Conservation (phyloP, 2,797 vertebrate species). For the Odontamblyopus rebecca region DNA sequence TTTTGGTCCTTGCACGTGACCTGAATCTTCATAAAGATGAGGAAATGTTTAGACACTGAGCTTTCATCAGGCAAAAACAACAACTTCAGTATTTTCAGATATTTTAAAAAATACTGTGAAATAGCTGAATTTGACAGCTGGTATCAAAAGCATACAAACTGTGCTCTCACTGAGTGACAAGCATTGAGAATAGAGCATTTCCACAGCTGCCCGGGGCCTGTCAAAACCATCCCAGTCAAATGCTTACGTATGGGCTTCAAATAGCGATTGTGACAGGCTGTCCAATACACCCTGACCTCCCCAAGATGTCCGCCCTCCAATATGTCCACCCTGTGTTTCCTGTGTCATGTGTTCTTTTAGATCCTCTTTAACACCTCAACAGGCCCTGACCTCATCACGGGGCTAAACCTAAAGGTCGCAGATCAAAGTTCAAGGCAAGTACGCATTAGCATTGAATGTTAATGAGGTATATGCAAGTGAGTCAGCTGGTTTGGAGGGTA, state of each 20-base stretch:
- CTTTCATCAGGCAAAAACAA: too few species aligned
- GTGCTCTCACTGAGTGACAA: neutral
- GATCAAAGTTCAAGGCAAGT: conserved; percentile 72
- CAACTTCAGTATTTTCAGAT: neutral
- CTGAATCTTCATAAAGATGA: too few species aligned
- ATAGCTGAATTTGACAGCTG: neutral
- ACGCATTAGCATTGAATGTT: conserved; percentile 67
- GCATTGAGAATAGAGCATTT: neutral
- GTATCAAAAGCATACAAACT: neutral
- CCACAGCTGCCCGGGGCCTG: conserved; percentile 12
- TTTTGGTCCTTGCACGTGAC: too few species aligned
- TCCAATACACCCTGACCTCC: conserved; percentile 42
- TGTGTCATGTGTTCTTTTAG: conserved; percentile 65
- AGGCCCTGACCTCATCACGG: conserved; percentile 54
- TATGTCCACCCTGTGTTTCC: conserved; percentile 51
- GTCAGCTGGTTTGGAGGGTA: conserved; percentile 3
- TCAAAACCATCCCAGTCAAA: conserved; percentile 9
- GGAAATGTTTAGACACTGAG: too few species aligned
- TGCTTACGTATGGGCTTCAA: neutral
- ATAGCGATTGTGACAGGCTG: conserved; percentile 27
- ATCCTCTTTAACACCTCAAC: conserved; percentile 75
- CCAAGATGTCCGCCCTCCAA: conserved; percentile 27
- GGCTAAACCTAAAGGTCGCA: conserved; percentile 41
- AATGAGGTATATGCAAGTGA: conserved; percentile 13
- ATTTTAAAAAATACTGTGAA: neutral